Conservation (phyloP, 2,113 vertebrate species). For the Pseudopodoces humilis region DNA sequence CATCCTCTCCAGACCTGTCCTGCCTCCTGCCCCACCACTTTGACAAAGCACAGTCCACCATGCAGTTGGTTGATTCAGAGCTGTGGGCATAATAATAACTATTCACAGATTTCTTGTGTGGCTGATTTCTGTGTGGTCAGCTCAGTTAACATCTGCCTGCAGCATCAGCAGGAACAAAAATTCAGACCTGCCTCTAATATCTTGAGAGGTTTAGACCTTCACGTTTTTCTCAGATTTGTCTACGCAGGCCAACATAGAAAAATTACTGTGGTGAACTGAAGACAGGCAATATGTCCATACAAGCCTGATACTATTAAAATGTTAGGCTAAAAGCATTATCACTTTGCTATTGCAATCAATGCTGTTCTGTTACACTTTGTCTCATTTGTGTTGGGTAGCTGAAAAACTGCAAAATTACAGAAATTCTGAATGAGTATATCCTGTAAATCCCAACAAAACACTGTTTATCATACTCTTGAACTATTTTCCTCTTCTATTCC, state of each 20-base stretch:
- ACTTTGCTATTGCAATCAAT: neutral
- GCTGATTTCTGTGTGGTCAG: neutral
- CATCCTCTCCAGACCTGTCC: neutral
- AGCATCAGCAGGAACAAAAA: neutral
- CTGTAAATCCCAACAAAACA: neutral
- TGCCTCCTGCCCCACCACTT: neutral
- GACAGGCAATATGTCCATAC: neutral
- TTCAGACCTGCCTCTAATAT: neutral
- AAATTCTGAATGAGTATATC: neutral
- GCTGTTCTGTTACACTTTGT: neutral
- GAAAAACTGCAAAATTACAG: neutral
- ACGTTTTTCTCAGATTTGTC: neutral
- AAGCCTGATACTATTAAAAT: neutral
- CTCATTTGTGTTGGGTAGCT: neutral
- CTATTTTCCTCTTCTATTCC: neutral
- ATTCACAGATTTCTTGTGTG: neutral
- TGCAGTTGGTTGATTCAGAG: neutral
- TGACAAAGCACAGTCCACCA: neutral
- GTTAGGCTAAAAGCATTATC: neutral
- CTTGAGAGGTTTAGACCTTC: neutral
- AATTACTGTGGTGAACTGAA: neutral
- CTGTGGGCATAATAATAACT: neutral
- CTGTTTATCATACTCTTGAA: neutral
- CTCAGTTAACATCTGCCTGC: neutral
- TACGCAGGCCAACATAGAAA: neutral